Evolutionary conservation across 2,888 invertebrate species (phyloP), one percentile per base, ranked within the genome.

Genomic region (Sarcophaga rosellei): DNA sequence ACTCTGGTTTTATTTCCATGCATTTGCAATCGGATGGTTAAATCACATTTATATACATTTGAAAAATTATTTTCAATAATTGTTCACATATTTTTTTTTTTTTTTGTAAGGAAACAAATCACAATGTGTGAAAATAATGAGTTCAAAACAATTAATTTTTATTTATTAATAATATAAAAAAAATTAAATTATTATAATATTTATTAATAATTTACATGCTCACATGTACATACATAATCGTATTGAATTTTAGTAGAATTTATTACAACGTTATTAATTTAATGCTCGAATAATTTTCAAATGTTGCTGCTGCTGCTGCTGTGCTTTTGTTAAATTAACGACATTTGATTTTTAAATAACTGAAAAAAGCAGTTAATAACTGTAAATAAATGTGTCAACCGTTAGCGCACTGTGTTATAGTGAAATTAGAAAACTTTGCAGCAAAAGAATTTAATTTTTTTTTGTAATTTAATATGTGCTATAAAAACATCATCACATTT

Each of bases 81-180:
- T 35, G 2, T 44, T 57, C n/a, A 17, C 6, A 57, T 57, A 6
- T 57, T 57, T n/a, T 57, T 57, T 61, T 61, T 20, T 3, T 61
- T 61, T 21, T 20, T 15, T 82, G 20, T 62, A 73, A 73, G 73
- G 83, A 78, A 82, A 53, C 62, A 77, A 73, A 73, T 74, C 78
- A 78, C 44, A 44, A 77, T 62, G 78, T 83, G 77, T 73, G 72
- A 83, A 78, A 72, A 61, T 72, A 70, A 77, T 77, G 35, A 47
- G 59, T 72, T 76, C 44, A 21, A 74, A 62, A 69, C 15, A 75
- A 75, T 74, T 72, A 72, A 72, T 57, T 59, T 59, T 61, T 61
- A 66, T 61, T 12, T 23, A 61, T 25, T 4, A 59, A 61, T 61
- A 59, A 53, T 15, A 35, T n/a, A 35, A 35, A 35, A 8, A 35